A percentile compares a stretch with the other conserved stretches of the same genome.
Conservation (phyloP, 2,888 invertebrate genomes). For the Glyphotaelius pellucidus region DNA sequence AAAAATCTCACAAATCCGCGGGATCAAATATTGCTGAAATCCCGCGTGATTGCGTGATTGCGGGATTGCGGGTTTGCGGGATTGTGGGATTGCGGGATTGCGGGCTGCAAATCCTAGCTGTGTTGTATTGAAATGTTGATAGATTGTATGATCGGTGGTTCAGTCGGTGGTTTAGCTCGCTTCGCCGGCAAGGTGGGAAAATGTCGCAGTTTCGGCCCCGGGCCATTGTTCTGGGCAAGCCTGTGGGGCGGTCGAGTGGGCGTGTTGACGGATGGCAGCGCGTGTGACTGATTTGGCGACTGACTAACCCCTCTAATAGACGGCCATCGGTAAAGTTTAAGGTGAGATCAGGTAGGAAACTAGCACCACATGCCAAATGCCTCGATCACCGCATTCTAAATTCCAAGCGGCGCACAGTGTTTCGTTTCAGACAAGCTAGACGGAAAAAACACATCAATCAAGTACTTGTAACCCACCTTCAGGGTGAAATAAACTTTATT, state of each 20-base stretch:
- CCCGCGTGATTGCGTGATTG: too few species aligned
- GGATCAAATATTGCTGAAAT: too few species aligned
- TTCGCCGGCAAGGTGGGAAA: neutral
- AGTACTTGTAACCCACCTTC: too few species aligned
- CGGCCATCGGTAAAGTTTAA: conserved; percentile 62
- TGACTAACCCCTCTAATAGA: conserved; percentile 59
- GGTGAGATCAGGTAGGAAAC: conserved; percentile 63
- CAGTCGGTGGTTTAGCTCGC: neutral
- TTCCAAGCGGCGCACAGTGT: neutral
- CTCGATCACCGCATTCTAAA: conserved; percentile 7
- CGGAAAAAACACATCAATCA: too few species aligned
- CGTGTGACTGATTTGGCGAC: conserved; percentile 57
- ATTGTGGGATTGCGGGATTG: too few species aligned
- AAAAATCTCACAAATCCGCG: too few species aligned
- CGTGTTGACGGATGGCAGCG: conserved; percentile 54
- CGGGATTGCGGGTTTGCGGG: too few species aligned
- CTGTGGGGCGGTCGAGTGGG: conserved; percentile 43
- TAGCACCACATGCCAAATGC: conserved; percentile 48
- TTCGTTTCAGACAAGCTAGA: too few species aligned
- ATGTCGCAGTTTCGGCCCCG: conserved; percentile 57
- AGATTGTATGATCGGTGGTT: neutral
- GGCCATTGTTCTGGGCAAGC: conserved; percentile 32
- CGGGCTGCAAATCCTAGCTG: too few species aligned
- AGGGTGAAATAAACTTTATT: too few species aligned
- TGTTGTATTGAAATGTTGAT: neutral